Evolutionary conservation across 1,140 invertebrate genomes (phyloP).

Genomic region (Dendroctonus ponderosae): DNA sequence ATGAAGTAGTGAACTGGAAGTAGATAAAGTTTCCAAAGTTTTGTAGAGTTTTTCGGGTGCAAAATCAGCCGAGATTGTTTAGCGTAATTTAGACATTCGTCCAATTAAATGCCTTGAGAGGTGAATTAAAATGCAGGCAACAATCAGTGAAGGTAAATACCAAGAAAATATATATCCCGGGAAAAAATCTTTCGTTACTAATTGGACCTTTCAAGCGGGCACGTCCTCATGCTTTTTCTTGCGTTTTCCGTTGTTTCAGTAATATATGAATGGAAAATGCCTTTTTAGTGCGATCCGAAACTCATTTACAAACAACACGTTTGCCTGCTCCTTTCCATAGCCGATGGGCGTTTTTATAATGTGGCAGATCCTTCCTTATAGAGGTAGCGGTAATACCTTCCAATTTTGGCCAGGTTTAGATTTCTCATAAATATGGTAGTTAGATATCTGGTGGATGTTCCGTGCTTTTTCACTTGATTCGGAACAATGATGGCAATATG

Average conservation of each 20-base stretch:
- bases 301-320: slow-evolving; percentile 33
- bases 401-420: slow-evolving; percentile 21
- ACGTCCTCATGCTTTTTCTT: slow-evolving; percentile 18
- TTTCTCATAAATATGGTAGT: slow-evolving; percentile 15
- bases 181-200: slow-evolving; percentile 24
- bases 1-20: no score
- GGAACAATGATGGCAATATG: no score
- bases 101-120: slow-evolving; percentile 2
- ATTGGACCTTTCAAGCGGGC: slow-evolving; percentile 23
- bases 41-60: no score
- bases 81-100: slow-evolving; percentile 5
- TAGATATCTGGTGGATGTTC: background rate
- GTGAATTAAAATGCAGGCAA: slow-evolving; percentile 15
- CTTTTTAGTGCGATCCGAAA: slow-evolving; percentile 20
- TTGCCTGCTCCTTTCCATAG: slow-evolving; percentile 18
- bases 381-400: slow-evolving; percentile 17
- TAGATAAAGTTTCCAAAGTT: no score
- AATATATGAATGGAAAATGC: slow-evolving; percentile 31
- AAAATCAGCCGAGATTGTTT: background rate
- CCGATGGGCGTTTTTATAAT: slow-evolving; percentile 11
- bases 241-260: slow-evolving; percentile 20
- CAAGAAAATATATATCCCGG: background rate
- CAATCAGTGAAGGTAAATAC: background rate
- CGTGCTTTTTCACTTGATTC: no score
- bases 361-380: slow-evolving; percentile 5